phyloP scores from a whole-genome alignment of 1,140 invertebrate genomes.

The Solenopsis fugax region DNA sequence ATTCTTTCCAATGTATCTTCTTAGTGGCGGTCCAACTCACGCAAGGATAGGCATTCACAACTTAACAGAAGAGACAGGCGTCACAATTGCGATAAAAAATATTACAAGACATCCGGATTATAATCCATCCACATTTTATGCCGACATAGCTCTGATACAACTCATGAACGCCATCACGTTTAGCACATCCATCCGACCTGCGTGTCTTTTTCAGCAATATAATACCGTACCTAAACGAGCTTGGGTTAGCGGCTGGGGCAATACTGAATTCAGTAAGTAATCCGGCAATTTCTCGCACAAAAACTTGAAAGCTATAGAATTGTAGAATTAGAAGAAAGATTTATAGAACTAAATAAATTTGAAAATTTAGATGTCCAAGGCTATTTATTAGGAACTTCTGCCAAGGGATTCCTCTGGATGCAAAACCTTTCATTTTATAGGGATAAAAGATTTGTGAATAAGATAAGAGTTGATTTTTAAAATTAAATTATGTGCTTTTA shows the following conservation, averaged over 20 bases:
- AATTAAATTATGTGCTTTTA: slow-evolving; percentile 47
- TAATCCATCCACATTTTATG: slow-evolving; percentile 86
- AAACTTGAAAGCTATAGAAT: background rate
- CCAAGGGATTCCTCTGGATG: background rate
- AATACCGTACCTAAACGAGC: slow-evolving; percentile 77
- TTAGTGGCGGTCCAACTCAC: slow-evolving; percentile 59
- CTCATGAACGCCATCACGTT: slow-evolving; percentile 85
- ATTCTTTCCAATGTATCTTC: background rate
- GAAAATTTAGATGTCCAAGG: background rate
- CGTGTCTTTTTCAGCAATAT: slow-evolving; percentile 88
- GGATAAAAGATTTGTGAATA: background rate
- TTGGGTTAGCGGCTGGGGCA: slow-evolving; percentile 87
- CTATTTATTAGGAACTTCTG: background rate
- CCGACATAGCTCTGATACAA: slow-evolving; percentile 89
- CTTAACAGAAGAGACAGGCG: slow-evolving; percentile 57
- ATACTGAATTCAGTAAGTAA: slow-evolving; percentile 86
- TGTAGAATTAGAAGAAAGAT: background rate
- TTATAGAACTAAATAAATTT: background rate
- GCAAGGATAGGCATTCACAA: slow-evolving; percentile 67
- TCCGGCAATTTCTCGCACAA: background rate
- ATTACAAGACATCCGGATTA: slow-evolving; percentile 86
- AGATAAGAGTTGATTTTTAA: background rate
- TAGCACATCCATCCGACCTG: slow-evolving; percentile 85
- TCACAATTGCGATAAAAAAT: slow-evolving; percentile 71
- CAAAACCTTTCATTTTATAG: background rate